Evolutionary conservation across 2,113 vertebrate genomes (phyloP), one percentile per base, ranked within the genome.

Genomic region (Chamaea fasciata): DNA sequence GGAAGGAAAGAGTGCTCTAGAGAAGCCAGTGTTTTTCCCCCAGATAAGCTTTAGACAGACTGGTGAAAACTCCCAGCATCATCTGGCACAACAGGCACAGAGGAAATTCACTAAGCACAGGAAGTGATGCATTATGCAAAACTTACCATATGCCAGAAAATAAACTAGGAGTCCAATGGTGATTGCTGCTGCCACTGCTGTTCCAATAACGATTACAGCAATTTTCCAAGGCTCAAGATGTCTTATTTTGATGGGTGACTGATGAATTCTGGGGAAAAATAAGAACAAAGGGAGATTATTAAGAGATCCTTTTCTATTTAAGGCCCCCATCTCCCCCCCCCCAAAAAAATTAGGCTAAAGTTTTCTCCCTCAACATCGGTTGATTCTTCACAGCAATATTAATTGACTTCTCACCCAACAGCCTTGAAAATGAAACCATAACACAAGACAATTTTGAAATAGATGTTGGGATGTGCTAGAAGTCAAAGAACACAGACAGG

Each of bases 101-200:
- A 93, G 19, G 23, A 90, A 77, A 77, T 22, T 37, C n/a, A 33
- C 12, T n/a, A 49, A 81, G 64, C 4, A 13, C 2, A 21, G 23
- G 31, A 71, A 77, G 6, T 53, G 17, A 26, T 18, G 15, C 2
- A 2, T 42, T 65, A 31, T 35, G 7, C 71, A 83, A 87, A 94
- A 84, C 97, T 98, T 95, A 98, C 98, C 97, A 63, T 97, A 97
- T 41, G 93, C 90, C 79, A 98, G 91, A 91, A 98, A 98, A 94
- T 98, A 92, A 74, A 96, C 88, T 33, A 98, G 95, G 42, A 98
- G 87, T 59, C 80, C 96, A 76, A 94, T 47, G 11, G 52, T 95
- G 67, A 98, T 71, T 13, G 97, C 97, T 88, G 97, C 74, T 83
- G 96, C 90, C 23, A 77, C 47, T 26, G 96, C 94, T n/a, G 60